Evolutionary conservation across 1,140 invertebrate species (phyloP).

Genomic region (Drosophila tropicalis): DNA sequence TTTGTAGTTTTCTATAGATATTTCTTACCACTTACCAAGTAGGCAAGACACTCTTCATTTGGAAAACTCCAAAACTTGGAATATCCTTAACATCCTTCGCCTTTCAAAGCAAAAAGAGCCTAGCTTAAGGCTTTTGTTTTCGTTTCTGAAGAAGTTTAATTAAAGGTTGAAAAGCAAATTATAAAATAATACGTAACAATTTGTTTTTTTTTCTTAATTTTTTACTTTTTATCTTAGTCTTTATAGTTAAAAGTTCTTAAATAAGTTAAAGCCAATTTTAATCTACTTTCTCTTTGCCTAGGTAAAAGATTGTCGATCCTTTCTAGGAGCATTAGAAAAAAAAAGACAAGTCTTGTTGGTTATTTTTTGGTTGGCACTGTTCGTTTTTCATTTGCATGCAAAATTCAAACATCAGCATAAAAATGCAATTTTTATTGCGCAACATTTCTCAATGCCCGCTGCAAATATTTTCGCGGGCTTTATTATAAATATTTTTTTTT

Average conservation of each 20-base stretch:
- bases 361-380: constrained; percentile 48
- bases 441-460: constrained; percentile 80
- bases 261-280: neutral
- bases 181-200: no score
- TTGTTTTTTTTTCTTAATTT: no score
- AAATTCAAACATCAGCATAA: constrained; percentile 82
- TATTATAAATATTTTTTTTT: constrained; percentile 64
- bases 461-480: constrained; percentile 81
- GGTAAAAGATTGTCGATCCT: constrained; percentile 30
- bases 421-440: constrained; percentile 82
- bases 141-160: no score
- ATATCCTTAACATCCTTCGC: no score
- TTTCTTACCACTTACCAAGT: no score
- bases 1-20: no score
- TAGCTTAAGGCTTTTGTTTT: no score
- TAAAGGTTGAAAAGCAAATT: no score
- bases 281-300: neutral
- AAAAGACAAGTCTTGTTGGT: constrained; percentile 8
- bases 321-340: neutral
- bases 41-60: no score
- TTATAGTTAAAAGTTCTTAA: neutral
- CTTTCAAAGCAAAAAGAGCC: no score
- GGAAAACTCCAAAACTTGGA: no score
- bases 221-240: no score
- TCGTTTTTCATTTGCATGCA: constrained; percentile 79